A percentile compares a stretch with the other conserved stretches of the same genome.
Conservation (phyloP, 2,888 invertebrate species). For the Hydropsyche betteni region DNA sequence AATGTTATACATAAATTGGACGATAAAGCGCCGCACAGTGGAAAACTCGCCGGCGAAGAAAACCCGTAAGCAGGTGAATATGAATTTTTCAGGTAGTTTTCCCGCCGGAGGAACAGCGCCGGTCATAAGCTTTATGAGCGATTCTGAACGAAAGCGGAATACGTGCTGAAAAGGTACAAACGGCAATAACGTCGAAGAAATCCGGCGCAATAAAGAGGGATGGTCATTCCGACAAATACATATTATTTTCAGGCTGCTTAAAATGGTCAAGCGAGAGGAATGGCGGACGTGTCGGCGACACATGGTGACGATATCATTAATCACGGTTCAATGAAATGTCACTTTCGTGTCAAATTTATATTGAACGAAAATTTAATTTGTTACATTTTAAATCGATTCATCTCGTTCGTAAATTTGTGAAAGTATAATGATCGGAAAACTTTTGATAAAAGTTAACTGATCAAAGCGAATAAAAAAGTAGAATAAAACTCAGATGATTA, state of each 20-base stretch:
- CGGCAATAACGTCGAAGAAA: conserved; percentile 36
- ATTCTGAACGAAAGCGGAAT: conserved; percentile 35
- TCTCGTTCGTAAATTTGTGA: no score
- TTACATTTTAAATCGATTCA: no score
- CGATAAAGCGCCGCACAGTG: conserved; percentile 36
- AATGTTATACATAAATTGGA: conserved; percentile 29
- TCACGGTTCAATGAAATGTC: no score
- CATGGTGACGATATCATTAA: no score
- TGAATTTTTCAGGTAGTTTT: conserved; percentile 45
- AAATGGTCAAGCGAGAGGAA: neutral
- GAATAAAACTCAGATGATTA: no score
- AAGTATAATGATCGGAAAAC: no score
- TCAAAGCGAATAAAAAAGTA: no score
- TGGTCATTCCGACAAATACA: conserved; percentile 18
- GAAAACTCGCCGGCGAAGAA: conserved; percentile 28
- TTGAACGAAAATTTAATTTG: no score
- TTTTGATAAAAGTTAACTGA: no score
- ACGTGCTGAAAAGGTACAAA: conserved; percentile 36
- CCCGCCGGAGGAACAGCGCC: conserved; percentile 25
- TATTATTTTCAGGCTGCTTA: neutral
- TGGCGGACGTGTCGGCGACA: neutral
- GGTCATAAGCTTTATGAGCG: conserved; percentile 39
- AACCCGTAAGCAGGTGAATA: conserved; percentile 40
- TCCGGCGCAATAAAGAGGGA: conserved; percentile 21
- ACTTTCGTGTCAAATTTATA: no score